These are phyloP conservation scores for Ridgeia piscesae DNA, from an alignment of 1,140 invertebrate genomes.

Conservation along the genomic window DNA sequence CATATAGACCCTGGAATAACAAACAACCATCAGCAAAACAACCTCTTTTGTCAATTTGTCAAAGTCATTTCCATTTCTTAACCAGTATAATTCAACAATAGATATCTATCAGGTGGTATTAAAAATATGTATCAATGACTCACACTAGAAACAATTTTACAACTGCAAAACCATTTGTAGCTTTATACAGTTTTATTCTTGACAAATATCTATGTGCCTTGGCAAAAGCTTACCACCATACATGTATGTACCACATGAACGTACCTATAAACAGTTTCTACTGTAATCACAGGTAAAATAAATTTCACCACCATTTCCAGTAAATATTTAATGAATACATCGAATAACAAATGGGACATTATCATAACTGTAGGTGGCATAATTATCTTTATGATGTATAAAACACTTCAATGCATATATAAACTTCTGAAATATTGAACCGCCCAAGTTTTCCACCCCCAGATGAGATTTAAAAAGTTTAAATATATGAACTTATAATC, in stretches of 20 bases:
- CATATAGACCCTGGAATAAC: conserved; percentile 83
- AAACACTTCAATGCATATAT: no score
- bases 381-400: no score
- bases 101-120: neutral
- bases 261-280: neutral
- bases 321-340: neutral
- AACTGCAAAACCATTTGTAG: neutral
- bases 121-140: neutral
- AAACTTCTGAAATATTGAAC: no score
- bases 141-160: neutral
- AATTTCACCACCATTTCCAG: neutral
- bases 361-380: no score
- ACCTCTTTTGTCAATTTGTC: neutral
- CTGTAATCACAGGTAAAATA: neutral
- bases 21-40: neutral
- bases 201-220: neutral
- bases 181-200: neutral
- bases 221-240: neutral
- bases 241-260: neutral
- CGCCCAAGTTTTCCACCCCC: no score
- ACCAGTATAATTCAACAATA: neutral
- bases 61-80: neutral
- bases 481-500: no score
- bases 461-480: no score
- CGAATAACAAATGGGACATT: neutral